A percentile compares a stretch with the other conserved stretches of the same genome.
Evolutionary conservation across 2,888 invertebrate species (phyloP).

Genomic region (Agrilus cyanescens): DNA sequence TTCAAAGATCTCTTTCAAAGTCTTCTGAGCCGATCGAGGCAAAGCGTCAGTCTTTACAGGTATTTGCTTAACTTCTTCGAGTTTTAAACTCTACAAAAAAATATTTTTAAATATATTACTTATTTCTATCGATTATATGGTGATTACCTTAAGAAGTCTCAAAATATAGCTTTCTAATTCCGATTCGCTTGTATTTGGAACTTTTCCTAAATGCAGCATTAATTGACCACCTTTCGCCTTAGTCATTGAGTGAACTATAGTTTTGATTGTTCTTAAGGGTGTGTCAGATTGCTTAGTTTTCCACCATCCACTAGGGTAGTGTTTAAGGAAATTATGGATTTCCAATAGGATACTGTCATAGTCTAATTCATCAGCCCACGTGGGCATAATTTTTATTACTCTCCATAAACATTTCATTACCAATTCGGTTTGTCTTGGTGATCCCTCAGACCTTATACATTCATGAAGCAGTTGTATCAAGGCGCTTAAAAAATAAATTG

Average conservation of each 20-base stretch:
- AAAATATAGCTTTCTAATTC: conserved; percentile 79
- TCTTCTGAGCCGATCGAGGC: conserved; percentile 72
- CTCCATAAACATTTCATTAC: conserved; percentile 94
- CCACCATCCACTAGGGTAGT: conserved; percentile 81
- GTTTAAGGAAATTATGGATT: conserved; percentile 79
- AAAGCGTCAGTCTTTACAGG: conserved; percentile 37
- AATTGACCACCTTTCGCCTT: conserved; percentile 77
- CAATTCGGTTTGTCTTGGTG: conserved; percentile 66
- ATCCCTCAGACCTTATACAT: conserved; percentile 55
- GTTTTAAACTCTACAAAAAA: conserved; percentile 35
- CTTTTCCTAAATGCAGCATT: conserved; percentile 63
- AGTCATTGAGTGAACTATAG: conserved; percentile 82
- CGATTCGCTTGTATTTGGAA: conserved; percentile 67
- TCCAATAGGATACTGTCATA: conserved; percentile 70
- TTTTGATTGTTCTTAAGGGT: conserved; percentile 86
- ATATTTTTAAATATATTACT: background rate
- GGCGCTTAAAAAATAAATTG: conserved; percentile 49
- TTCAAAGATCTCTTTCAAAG: conserved; percentile 78
- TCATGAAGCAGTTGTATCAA: conserved; percentile 81
- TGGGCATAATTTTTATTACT: conserved; percentile 75
- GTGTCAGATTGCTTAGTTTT: conserved; percentile 72
- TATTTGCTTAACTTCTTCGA: conserved; percentile 37
- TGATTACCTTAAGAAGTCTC: conserved; percentile 60
- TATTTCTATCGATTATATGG: background rate
- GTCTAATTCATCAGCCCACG: conserved; percentile 65